Percentiles rank a stretch among this genome's conserved stretches.
Evolutionary conservation across 2,797 vertebrate genomes (phyloP).

Genomic region (Sebastiscus albofasciatus): DNA sequence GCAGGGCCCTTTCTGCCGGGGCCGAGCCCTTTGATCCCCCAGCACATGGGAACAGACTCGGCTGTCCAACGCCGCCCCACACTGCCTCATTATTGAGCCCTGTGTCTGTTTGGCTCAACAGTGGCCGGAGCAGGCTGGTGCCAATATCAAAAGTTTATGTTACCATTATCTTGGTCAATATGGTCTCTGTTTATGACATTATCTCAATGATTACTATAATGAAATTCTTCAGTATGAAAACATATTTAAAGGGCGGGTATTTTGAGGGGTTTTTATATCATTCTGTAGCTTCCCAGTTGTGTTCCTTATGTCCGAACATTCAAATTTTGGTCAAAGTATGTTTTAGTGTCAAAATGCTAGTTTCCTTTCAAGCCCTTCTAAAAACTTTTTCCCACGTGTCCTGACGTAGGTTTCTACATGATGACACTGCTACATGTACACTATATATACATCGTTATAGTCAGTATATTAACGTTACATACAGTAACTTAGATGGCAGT

Average conservation of each 20-base stretch:
- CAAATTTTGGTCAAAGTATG: no score
- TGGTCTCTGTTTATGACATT: constrained; percentile 8
- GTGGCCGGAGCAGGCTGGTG: neutral
- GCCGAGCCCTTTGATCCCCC: constrained; percentile 70
- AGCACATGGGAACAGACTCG: constrained; percentile 42
- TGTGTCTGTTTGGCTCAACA: constrained; percentile 14
- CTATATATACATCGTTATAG: fast-evolving
- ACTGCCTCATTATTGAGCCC: constrained; percentile 36
- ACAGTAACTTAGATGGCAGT: no score
- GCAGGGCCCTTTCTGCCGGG: constrained; percentile 38
- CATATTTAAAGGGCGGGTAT: neutral
- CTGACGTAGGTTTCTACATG: no score
- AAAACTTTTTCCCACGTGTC: no score
- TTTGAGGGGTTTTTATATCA: no score
- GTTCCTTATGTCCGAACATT: fast-evolving
- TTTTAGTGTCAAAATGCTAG: no score
- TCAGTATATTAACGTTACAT: no score
- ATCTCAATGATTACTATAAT: constrained; percentile 26
- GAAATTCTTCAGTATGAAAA: constrained; percentile 1
- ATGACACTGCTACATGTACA: no score
- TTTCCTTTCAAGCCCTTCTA: no score
- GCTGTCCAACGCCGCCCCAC: constrained; percentile 21
- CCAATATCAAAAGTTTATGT: neutral
- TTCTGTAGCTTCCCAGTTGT: no score
- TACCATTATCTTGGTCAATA: constrained; percentile 1